phyloP scores from a whole-genome alignment of 2,888 invertebrate species.

The Meloe dianella region DNA sequence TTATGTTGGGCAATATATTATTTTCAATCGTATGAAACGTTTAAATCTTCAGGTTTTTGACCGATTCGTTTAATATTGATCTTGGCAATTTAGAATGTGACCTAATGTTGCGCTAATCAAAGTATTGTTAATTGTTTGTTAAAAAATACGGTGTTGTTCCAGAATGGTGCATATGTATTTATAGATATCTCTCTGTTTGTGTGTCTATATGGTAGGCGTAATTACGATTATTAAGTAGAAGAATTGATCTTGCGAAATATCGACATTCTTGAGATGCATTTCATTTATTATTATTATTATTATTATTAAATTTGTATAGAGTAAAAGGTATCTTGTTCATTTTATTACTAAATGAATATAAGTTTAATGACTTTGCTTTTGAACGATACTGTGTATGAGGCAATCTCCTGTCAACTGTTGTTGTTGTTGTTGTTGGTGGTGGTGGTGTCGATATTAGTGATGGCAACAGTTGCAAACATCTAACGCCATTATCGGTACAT shows the following conservation, averaged over 20 bases:
- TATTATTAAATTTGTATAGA: constrained; percentile 5
- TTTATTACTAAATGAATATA: constrained; percentile 5
- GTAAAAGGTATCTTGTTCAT: constrained; percentile 1
- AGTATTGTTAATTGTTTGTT: constrained; percentile 8
- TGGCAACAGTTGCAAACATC: constrained; percentile 7
- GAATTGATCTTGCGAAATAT: not conserved
- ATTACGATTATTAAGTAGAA: not conserved
- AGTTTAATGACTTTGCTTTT: not conserved
- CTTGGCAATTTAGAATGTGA: not conserved
- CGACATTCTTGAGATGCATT: not conserved
- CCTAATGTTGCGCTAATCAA: not conserved
- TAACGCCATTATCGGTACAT: not conserved
- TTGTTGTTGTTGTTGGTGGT: not conserved
- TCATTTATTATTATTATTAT: not conserved
- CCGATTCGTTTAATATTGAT: not conserved
- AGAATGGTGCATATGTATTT: too few species aligned
- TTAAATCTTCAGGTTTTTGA: not conserved
- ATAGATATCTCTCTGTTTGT: too few species aligned
- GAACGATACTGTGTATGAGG: constrained; percentile 2
- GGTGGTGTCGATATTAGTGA: not conserved
- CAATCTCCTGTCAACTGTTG: constrained; percentile 1
- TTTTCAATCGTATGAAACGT: not conserved
- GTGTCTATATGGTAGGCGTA: not conserved
- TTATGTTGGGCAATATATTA: not conserved
- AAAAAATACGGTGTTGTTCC: not conserved